Evolutionary conservation across 2,113 vertebrate genomes (phyloP), one percentile per base, ranked within the genome.

Genomic region (Hippocampus guttulatus): DNA sequence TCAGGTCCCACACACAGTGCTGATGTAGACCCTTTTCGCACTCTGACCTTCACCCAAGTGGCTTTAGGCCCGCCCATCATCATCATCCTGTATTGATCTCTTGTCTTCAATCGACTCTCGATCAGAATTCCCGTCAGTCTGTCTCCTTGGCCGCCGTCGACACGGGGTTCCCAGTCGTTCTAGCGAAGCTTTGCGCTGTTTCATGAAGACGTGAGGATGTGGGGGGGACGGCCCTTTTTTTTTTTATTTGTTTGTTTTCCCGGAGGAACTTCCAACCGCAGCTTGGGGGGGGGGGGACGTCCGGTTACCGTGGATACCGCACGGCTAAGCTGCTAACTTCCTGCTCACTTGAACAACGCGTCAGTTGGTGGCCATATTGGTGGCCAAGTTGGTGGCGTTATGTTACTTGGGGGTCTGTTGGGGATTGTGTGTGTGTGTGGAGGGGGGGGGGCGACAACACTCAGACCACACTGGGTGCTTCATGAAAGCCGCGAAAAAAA

Each of bases 381-480:
- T 38, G 30, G 71, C 80, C 80, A 67, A 64, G 70, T 45, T 58
- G 64, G 54, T 68, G 58, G 25, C 58, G 58, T 33, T 33, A 33
- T 61, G 58, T 15, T 18, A 18, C 25, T 60, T 5, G 25, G 62
- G 62, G 41, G 66, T 21, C 27, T 5, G 10, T 25, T 20, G 67
- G 25, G 11, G n/a, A 38, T 38, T 45, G 20, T 38, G 15, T 12
- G 16, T 8, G 10, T 58, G 25, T 2, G 3, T 41, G 9, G 6
- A 75, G 74, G 64, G 3, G 33, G 33, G 33, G 33, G 33, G 33
- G 33, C 5, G 33, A 79, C 71, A 79, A 71, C 77, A 73, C 15
- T 38, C 73, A 68, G 74, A 79, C 72, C 79, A 58, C 81, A 69
- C 73, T 85, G 67, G 68, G 79, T 75, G 77, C 71, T 73, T 51